Conservation (phyloP, 2,888 invertebrate genomes). For the Parapristionchus giblindavisi region DNA sequence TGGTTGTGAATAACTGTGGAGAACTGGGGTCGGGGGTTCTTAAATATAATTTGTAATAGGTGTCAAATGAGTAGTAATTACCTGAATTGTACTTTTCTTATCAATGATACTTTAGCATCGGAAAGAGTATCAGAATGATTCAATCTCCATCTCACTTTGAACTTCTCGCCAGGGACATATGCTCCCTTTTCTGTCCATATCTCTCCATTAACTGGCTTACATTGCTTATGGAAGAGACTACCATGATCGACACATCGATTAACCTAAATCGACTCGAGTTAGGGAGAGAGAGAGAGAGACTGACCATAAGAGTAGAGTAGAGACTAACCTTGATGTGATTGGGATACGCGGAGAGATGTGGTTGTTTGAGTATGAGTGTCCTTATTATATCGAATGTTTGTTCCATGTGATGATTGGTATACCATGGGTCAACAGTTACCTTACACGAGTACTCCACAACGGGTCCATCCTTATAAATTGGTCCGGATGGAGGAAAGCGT, state of each 20-base stretch:
- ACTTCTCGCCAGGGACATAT: conserved; percentile 50
- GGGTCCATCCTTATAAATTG: conserved; percentile 45
- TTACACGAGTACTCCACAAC: conserved; percentile 52
- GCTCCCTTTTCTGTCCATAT: conserved; percentile 54
- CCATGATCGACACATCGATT: conserved; percentile 42
- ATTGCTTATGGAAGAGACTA: conserved; percentile 46
- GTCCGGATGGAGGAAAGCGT: conserved; percentile 57
- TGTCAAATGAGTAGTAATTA: background rate
- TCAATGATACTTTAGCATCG: conserved; percentile 31
- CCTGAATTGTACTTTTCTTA: conserved; percentile 19
- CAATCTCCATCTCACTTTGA: conserved; percentile 50
- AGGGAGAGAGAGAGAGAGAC: background rate
- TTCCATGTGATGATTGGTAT: conserved; percentile 52
- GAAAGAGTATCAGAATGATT: conserved; percentile 19
- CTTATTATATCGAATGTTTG: conserved; percentile 51
- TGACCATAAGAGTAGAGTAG: background rate
- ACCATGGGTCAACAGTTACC: conserved; percentile 61
- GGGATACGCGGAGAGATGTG: conserved; percentile 51
- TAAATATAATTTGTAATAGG: background rate
- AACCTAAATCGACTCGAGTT: conserved; percentile 13
- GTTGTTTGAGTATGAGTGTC: conserved; percentile 51
- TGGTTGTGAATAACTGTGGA: conserved; percentile 42
- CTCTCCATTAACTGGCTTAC: conserved; percentile 55
- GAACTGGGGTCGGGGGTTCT: conserved; percentile 53
- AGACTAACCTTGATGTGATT: conserved; percentile 50